Conservation (phyloP, 1,140 invertebrate species). For the Nasonia longicornis region DNA sequence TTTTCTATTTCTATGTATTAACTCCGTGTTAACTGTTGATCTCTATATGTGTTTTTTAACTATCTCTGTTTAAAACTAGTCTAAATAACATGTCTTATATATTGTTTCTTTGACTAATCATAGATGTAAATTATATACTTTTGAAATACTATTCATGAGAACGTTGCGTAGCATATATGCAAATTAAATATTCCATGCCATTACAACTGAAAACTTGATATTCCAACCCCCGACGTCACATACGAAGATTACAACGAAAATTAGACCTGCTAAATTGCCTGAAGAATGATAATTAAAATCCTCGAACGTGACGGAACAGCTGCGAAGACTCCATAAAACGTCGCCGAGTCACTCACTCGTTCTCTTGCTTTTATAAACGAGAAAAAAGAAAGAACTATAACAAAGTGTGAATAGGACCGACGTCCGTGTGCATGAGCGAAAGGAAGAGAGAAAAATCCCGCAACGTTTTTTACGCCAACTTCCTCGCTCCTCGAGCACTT, state of each 20-base stretch:
- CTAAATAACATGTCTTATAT: not conserved
- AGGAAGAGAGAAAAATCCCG: slow-evolving; percentile 7
- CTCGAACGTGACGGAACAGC: slow-evolving; percentile 25
- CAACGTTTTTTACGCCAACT: not conserved
- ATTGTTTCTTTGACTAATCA: not conserved
- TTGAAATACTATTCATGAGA: not conserved
- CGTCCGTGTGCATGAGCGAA: not conserved
- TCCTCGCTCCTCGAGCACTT: not conserved
- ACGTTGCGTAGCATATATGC: too few relatives aligned
- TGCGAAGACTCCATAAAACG: slow-evolving; percentile 1
- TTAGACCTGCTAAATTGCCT: not conserved
- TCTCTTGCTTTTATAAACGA: not conserved
- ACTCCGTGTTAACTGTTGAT: not conserved
- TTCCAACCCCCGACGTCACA: not conserved
- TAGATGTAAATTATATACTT: not conserved
- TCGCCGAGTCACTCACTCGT: not conserved
- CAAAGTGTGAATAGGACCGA: too few relatives aligned
- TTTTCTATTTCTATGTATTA: not conserved
- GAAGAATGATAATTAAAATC: slow-evolving; percentile 35
- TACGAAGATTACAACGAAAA: not conserved
- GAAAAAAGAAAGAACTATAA: not conserved
- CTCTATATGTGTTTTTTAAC: not conserved
- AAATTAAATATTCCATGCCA: too few relatives aligned
- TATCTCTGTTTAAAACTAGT: not conserved
- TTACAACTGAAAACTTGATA: too few relatives aligned